These are phyloP conservation scores for Holotrichia oblita DNA, from an alignment of 1,140 invertebrate genomes.

Conservation along the genomic window DNA sequence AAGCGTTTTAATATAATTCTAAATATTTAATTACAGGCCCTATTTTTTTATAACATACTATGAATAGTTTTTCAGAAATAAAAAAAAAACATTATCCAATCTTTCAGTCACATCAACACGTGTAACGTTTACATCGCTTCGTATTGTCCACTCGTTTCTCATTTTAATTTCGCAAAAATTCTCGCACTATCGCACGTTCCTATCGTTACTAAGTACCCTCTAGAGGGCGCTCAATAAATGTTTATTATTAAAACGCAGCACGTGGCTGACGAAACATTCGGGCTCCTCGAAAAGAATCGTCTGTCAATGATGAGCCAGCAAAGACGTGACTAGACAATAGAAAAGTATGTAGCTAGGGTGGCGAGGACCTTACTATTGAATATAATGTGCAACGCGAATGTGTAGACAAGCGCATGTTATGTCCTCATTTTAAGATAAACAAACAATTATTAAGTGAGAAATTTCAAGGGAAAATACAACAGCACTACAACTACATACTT, in stretches of 20 bases:
- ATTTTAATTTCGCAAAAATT: conserved; percentile 20
- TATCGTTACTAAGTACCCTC: not conserved
- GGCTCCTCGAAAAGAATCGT: not conserved
- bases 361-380: not conserved
- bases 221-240: conserved; percentile 23
- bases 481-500: too few relatives aligned
- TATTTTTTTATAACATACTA: too few relatives aligned
- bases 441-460: not conserved
- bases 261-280: conserved; percentile 7
- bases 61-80: too few relatives aligned
- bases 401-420: not conserved
- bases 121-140: not conserved
- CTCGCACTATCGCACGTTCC: conserved; percentile 14
- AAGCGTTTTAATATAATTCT: too few relatives aligned
- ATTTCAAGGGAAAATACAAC: not conserved
- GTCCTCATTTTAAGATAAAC: not conserved
- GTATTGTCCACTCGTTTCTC: not conserved
- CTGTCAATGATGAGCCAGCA: conserved; percentile 7
- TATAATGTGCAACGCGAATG: not conserved
- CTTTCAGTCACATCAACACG: not conserved
- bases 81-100: too few relatives aligned
- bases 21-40: too few relatives aligned
- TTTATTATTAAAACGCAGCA: conserved; percentile 32
- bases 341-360: not conserved
- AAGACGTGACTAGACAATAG: conserved; percentile 34